Conservation (phyloP, 2,888 invertebrate genomes). For the Pinctada fucata region DNA sequence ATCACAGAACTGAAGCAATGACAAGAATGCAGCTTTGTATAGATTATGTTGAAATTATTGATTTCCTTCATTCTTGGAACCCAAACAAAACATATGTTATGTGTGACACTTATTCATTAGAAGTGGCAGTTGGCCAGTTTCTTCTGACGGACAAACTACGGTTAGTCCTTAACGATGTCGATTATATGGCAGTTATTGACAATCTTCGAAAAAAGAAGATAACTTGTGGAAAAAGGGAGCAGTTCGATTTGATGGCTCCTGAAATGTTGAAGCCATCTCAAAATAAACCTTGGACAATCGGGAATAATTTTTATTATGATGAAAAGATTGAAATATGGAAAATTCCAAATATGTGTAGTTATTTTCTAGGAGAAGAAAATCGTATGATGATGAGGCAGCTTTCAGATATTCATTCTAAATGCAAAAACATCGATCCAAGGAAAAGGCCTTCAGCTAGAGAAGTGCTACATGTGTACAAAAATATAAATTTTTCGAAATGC, state of each 20-base stretch:
- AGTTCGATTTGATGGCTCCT: not conserved
- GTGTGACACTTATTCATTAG: not conserved
- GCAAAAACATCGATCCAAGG: conserved; percentile 3
- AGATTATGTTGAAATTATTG: conserved; percentile 6
- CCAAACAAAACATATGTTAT: conserved; percentile 3
- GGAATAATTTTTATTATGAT: not conserved
- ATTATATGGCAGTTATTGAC: conserved; percentile 2
- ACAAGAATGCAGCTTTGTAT: conserved; percentile 8
- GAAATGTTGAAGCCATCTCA: not conserved
- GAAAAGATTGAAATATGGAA: conserved; percentile 18
- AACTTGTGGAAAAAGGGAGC: not conserved
- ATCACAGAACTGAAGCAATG: no score
- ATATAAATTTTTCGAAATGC: no score
- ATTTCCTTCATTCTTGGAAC: not conserved
- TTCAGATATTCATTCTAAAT: not conserved
- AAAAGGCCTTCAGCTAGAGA: conserved; percentile 8
- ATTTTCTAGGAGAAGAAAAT: not conserved
- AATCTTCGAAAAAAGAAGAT: not conserved
- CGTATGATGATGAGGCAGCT: not conserved
- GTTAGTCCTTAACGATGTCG: conserved; percentile 15
- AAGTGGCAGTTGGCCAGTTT: not conserved
- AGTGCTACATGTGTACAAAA: not conserved
- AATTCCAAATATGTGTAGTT: conserved; percentile 12
- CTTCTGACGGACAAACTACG: conserved; percentile 5
- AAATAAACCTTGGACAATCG: not conserved